Percentiles rank a stretch among this genome's conserved stretches.
Evolutionary conservation across 2,888 invertebrate genomes (phyloP).

Genomic region (Steinernema carpocapsae): DNA sequence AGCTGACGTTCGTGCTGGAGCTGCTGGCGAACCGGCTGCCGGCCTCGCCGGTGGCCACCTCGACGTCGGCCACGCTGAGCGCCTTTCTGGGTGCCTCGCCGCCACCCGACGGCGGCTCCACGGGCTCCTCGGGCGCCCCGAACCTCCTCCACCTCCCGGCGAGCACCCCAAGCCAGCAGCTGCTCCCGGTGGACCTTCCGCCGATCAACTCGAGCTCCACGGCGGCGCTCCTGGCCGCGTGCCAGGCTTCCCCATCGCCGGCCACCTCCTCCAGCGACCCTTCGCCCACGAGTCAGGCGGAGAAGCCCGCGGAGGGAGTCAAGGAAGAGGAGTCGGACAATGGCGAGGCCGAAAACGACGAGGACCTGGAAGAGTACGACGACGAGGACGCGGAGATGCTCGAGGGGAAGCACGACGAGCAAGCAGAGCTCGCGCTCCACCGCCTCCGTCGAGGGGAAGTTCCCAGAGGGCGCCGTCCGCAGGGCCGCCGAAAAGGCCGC

Average conservation of each 20-base stretch:
- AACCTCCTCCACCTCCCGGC: not conserved
- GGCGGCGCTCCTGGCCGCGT: conserved; percentile 43
- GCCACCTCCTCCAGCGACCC: conserved; percentile 20
- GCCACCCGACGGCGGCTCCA: not conserved
- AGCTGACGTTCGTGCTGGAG: conserved; percentile 60
- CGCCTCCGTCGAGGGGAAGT: conserved; percentile 42
- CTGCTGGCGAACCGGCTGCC: conserved; percentile 57
- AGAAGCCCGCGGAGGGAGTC: conserved; percentile 8
- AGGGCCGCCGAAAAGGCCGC: conserved; percentile 68
- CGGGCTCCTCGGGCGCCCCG: not conserved
- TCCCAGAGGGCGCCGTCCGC: conserved; percentile 66
- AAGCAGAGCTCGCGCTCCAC: conserved; percentile 24
- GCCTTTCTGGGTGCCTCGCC: conserved; percentile 12
- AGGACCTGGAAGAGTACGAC: conserved; percentile 41
- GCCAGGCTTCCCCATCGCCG: conserved; percentile 38
- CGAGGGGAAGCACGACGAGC: conserved; percentile 28
- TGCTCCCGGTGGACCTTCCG: not conserved
- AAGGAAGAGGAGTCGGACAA: conserved; percentile 33
- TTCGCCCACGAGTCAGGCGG: conserved; percentile 10
- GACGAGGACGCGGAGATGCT: conserved; percentile 22
- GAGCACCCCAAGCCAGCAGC: not conserved
- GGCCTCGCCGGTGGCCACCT: conserved; percentile 39
- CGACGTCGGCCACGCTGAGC: conserved; percentile 8
- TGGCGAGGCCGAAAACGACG: conserved; percentile 31
- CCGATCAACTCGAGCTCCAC: conserved; percentile 19